Base-by-base conservation (phyloP, 2,888 invertebrate species). In the Neuroscelio doddi region DNA sequence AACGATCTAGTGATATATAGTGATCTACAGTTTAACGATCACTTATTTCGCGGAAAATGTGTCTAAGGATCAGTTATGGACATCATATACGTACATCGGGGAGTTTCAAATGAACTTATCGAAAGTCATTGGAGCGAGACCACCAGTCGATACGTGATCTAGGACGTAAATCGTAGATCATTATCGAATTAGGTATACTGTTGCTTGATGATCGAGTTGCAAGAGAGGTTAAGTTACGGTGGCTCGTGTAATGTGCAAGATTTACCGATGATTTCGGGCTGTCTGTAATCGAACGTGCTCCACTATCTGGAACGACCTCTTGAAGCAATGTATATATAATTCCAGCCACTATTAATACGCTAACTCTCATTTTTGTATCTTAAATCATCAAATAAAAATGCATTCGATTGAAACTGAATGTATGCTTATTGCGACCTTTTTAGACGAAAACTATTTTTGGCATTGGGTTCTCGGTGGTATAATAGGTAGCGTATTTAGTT, bases 91-190 rank as follows among this genome's bases (percentile, higher is more conserved):
- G 46, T 41, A 47, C 30, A 55, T 41, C 47, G 32, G 39, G 41
- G 27, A 36, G 55, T 42, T 61, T 46, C 29, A 24, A 62, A 63
- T 63, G 29, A 63, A 63, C 63, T 63, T 56, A 57, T 57, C 63
- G 57, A 57, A 63, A 63, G 46, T 47, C 52, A 27, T 29, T 34
- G 52, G 21, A 57, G 52, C 51, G 57, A 46, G 41, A 55, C 55
- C 46, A 8, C 15, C 38, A 24, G 53, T 52, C 53, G 52, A 61
- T 61, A 52, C 36, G 47, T 36, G 61, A 61, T 53, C 51, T 39
- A 39, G 46, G 50, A 34, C 51, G 27, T 46, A 44, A 53, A 61
- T 61, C 52, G 36, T 44, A 49, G 53, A 61, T 53, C 45, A 53
- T 55, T 61, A 61, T 61, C 53, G 34, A 53, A 32, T 61, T 49